These are phyloP conservation scores for Mesochorus sp. DNA, from an alignment of 2,888 invertebrate genomes.

Conservation along the genomic window DNA sequence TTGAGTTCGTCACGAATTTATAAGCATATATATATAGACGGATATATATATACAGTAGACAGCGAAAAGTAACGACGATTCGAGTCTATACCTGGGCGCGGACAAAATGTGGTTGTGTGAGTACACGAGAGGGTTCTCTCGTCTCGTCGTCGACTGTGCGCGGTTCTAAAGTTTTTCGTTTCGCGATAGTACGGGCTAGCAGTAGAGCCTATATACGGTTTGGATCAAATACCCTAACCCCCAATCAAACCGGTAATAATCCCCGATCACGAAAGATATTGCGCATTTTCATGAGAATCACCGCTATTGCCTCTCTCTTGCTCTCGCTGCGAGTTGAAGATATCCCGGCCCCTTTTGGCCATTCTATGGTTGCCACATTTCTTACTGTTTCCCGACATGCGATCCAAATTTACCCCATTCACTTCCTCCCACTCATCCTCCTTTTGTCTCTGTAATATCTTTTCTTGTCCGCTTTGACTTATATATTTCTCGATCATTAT, in stretches of 20 bases:
- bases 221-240: conserved; percentile 60
- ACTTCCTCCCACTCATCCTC: conserved; percentile 30
- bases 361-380: conserved; percentile 56
- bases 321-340: conserved; percentile 66
- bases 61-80: conserved; percentile 51
- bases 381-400: conserved; percentile 80
- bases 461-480: conserved; percentile 27
- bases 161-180: conserved; percentile 41
- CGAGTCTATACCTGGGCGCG: conserved; percentile 38
- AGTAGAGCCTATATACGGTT: conserved; percentile 60
- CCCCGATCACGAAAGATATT: conserved; percentile 81
- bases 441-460: conserved; percentile 20
- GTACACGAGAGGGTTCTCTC: conserved; percentile 35
- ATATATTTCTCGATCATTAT: conserved; percentile 28
- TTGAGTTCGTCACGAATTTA: conserved; percentile 74
- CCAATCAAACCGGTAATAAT: conserved; percentile 77
- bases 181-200: conserved; percentile 53
- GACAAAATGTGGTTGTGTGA: conserved; percentile 31
- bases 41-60: neutral
- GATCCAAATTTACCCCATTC: conserved; percentile 74
- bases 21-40: conserved; percentile 9
- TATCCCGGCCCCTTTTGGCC: conserved; percentile 67
- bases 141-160: conserved; percentile 9
- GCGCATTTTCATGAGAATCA: conserved; percentile 79
- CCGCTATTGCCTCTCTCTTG: conserved; percentile 74